Percentiles rank a stretch among this genome's conserved stretches.
Conservation (phyloP, 2,888 invertebrate genomes). For the Prionchulus punctatus region DNA sequence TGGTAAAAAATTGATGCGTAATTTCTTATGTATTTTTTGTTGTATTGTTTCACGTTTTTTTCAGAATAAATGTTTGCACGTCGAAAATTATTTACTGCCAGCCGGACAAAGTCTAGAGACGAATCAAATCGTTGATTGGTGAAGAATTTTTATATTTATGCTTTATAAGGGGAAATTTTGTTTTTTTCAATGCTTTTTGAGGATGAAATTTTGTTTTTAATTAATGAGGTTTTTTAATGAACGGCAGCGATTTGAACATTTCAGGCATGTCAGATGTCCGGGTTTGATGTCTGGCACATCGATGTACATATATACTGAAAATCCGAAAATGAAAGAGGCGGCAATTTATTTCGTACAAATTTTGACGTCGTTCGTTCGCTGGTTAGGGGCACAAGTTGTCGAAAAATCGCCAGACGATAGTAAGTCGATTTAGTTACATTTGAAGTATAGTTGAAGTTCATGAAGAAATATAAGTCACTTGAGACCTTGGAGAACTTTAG, state of each 20-base stretch:
- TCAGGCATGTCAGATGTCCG: slow-evolving; percentile 16
- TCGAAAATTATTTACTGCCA: slow-evolving; percentile 23
- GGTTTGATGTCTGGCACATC: slow-evolving; percentile 18
- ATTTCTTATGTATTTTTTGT: too few species aligned
- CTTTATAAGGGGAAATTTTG: neutral
- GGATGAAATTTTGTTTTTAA: too few species aligned
- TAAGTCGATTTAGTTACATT: too few species aligned
- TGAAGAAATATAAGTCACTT: too few species aligned
- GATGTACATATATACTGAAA: slow-evolving; percentile 19
- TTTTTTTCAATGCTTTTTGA: too few species aligned
- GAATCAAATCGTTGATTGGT: slow-evolving; percentile 27
- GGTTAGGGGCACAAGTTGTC: slow-evolving; percentile 22
- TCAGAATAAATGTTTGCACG: neutral
- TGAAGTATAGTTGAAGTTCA: too few species aligned
- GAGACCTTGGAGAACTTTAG: too few species aligned
- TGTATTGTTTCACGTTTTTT: slow-evolving; percentile 10
- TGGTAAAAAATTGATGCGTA: too few species aligned
- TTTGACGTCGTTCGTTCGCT: slow-evolving; percentile 24
- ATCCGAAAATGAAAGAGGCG: slow-evolving; percentile 10
- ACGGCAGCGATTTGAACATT: neutral
- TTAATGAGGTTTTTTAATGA: too few species aligned
- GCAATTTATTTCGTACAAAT: slow-evolving; percentile 20
- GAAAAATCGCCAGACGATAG: neutral
- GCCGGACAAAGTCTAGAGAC: slow-evolving; percentile 25
- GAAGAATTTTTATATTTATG: slow-evolving; percentile 12